Evolutionary conservation across 2,113 vertebrate genomes (phyloP), one percentile per base, ranked within the genome.

Genomic region (Pteropus alecto): DNA sequence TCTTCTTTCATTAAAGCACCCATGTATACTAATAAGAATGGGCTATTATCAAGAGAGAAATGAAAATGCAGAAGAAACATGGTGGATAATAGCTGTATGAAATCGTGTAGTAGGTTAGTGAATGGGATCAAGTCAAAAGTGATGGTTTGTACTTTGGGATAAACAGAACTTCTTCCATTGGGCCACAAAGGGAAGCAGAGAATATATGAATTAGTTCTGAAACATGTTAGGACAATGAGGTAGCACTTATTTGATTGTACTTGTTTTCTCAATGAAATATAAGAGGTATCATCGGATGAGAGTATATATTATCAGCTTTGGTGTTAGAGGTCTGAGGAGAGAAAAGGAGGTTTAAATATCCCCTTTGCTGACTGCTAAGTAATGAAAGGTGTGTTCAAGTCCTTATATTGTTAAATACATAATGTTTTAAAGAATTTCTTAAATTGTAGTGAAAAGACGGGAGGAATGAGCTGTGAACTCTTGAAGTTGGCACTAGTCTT

Each of bases 211-310:
- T 46, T 35, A 43, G 70, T 30, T 92, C 12, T 56, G 12, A 5
- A 86, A 63, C 5, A 41, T 71, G 26, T 22, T 54, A 61, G 28
- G 22, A 19, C 15, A 71, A n/a, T 70, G 48, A 86, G 35, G 13
- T 83, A 63, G 2, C 54, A 48, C 6, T 48, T 58, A 24, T 19
- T 76, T 76, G 22, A 58, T 38, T 46, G 18, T 1, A 77, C 15
- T 18, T 76, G 12, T 58, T 83, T 83, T 65, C 16, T 84, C 30
- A 77, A 48, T 76, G 38, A 84, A 84, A 48, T 68, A 60, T 68
- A 16, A 61, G 48, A 51, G 48, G 13, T 7, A 15, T 74, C n/a
- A 43, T 68, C 26, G 56, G 14, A 56, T n/a, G 16, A n/a, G 28
- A 3, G 6, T 56, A 63, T n/a, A 22, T 61, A 9, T 15, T 41